A percentile compares a stretch with the other conserved stretches of the same genome.
Conservation (phyloP, 1,140 invertebrate species). For the Aphelenchoides fujianensis region DNA sequence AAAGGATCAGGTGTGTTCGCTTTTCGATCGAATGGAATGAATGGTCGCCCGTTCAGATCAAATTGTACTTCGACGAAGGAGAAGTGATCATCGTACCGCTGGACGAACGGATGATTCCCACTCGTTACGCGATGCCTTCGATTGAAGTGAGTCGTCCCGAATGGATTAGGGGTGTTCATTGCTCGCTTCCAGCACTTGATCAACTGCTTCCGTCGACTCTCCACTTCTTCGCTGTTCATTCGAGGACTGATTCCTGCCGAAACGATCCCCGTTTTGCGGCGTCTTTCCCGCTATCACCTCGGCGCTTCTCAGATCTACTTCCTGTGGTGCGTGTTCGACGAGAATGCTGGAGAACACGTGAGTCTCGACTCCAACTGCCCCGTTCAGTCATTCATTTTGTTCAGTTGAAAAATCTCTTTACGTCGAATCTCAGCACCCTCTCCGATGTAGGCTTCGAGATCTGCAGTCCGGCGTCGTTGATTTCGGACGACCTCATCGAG, state of each 20-base stretch:
- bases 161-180: background rate
- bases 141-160: conserved; percentile 20
- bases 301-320: conserved; percentile 34
- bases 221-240: conserved; percentile 32
- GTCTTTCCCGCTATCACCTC: conserved; percentile 11
- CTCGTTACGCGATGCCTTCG: conserved; percentile 30
- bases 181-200: conserved; percentile 21
- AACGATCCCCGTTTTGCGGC: conserved; percentile 26
- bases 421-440: conserved; percentile 12
- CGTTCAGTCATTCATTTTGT: conserved; percentile 28
- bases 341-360: conserved; percentile 29
- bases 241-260: conserved; percentile 35
- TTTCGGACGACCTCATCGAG: conserved; percentile 30
- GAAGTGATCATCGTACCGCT: conserved; percentile 34
- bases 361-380: conserved; percentile 8
- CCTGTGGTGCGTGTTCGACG: conserved; percentile 37
- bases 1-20: conserved; percentile 34
- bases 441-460: conserved; percentile 33
- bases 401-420: conserved; percentile 29
- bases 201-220: conserved; percentile 26
- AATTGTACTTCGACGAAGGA: conserved; percentile 36
- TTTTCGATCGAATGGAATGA: too few species aligned
- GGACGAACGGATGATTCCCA: conserved; percentile 27
- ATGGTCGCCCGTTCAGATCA: conserved; percentile 32
- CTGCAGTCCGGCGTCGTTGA: conserved; percentile 29